Evolutionary conservation across 2,888 invertebrate species (phyloP).

Genomic region (Lycia hirtaria): DNA sequence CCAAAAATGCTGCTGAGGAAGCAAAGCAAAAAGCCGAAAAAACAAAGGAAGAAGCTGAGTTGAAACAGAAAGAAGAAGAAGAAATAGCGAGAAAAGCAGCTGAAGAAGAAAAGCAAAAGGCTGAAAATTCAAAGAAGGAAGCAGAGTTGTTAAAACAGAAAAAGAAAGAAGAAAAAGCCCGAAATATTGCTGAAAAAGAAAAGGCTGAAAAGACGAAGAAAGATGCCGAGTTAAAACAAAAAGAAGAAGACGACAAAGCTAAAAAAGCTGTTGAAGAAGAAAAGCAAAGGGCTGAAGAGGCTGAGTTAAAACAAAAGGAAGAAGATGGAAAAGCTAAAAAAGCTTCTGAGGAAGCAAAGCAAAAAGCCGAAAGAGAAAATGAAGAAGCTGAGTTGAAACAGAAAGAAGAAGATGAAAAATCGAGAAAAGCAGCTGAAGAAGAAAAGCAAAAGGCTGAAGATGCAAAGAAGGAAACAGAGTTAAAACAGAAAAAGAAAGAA

Average conservation of each 20-base stretch:
- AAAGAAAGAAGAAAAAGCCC: background rate
- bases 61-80: conserved; percentile 23
- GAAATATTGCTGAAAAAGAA: background rate
- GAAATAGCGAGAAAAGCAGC: conserved; percentile 20
- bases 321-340: background rate
- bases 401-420: conserved; percentile 21
- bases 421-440: conserved; percentile 9
- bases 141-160: conserved; percentile 13
- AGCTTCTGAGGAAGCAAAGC: conserved; percentile 12
- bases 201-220: conserved; percentile 7
- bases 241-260: conserved; percentile 14
- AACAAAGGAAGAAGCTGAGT: conserved; percentile 5
- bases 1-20: conserved; percentile 6
- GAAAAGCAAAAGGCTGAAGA: conserved; percentile 2
- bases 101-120: conserved; percentile 22
- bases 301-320: conserved; percentile 7
- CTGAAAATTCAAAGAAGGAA: conserved; percentile 15
- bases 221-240: conserved; percentile 7
- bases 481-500: conserved; percentile 27
- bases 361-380: conserved; percentile 6
- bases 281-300: background rate
- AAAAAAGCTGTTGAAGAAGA: conserved; percentile 28
- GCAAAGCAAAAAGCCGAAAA: conserved; percentile 17
- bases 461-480: too few relatives aligned
- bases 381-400: background rate